phyloP scores from a whole-genome alignment of 2,888 invertebrate species.

The Criorhina ranunculi region DNA sequence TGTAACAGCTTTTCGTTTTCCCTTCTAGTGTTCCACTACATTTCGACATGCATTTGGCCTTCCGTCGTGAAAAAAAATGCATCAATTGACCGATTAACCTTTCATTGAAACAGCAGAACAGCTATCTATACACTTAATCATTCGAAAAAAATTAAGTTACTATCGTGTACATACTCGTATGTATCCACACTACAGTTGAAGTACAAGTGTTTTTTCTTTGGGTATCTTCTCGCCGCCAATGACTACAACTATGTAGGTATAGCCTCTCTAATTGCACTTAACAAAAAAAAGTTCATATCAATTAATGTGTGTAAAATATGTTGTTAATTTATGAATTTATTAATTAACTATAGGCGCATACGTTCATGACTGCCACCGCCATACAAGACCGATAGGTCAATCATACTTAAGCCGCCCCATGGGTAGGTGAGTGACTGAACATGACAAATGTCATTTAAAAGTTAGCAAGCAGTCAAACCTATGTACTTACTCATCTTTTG shows the following conservation, averaged over 20 bases:
- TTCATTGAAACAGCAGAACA: background rate
- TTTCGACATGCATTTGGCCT: background rate
- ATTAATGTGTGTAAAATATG: slow-evolving; percentile 23
- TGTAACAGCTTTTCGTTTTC: background rate
- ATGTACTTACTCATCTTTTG: slow-evolving; percentile 2
- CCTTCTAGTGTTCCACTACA: background rate
- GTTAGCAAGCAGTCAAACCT: background rate
- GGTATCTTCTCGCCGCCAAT: background rate
- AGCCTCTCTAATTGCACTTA: slow-evolving; percentile 14
- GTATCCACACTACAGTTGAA: slow-evolving; percentile 6
- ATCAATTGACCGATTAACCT: slow-evolving; percentile 15
- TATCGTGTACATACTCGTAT: too few species aligned
- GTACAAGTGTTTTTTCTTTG: background rate
- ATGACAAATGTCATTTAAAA: background rate
- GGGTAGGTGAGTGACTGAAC: background rate
- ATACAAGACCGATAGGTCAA: slow-evolving; percentile 13
- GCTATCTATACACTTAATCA: background rate
- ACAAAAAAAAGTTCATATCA: slow-evolving; percentile 16
- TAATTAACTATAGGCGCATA: background rate
- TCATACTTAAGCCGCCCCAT: background rate
- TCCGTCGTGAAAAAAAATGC: slow-evolving; percentile 6
- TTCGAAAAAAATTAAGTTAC: background rate
- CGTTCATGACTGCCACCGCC: background rate
- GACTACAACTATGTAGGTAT: too few species aligned
- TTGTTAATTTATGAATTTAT: slow-evolving; percentile 18